Conservation (phyloP, 2,888 invertebrate genomes). For the Lepidocyrtinus sp. region DNA sequence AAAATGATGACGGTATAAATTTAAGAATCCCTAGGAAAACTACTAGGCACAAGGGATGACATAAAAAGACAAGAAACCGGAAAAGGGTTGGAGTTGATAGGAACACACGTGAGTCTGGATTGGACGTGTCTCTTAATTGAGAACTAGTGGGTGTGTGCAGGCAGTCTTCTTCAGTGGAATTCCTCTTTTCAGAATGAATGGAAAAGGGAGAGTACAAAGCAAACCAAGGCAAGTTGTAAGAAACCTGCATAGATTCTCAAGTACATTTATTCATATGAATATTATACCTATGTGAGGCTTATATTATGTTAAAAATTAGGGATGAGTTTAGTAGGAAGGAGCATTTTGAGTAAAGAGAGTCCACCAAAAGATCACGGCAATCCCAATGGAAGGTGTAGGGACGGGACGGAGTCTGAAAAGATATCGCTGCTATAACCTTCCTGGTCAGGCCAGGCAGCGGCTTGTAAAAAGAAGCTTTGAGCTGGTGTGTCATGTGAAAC, state of each 20-base stretch:
- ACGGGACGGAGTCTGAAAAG: constrained; percentile 41
- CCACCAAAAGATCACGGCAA: constrained; percentile 22
- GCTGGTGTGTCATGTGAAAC: neutral
- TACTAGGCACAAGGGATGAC: neutral
- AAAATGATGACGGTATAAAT: too few relatives aligned
- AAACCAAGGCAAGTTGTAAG: neutral
- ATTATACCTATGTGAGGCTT: too few relatives aligned
- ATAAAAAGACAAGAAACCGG: constrained; percentile 15
- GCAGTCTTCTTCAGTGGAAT: neutral
- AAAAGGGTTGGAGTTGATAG: constrained; percentile 30
- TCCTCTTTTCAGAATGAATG: neutral
- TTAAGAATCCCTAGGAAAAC: too few relatives aligned
- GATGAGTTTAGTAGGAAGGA: constrained; percentile 31
- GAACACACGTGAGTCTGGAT: constrained; percentile 24
- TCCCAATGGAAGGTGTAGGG: constrained; percentile 39
- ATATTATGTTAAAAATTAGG: neutral
- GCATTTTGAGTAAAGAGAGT: constrained; percentile 17
- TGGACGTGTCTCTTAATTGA: constrained; percentile 39
- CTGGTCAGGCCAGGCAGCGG: constrained; percentile 33
- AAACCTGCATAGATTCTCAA: too few relatives aligned
- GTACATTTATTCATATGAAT: too few relatives aligned
- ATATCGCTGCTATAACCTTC: constrained; percentile 26
- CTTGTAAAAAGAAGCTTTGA: neutral
- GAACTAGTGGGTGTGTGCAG: constrained; percentile 31
- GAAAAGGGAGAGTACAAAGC: constrained; percentile 4